Base-by-base conservation (phyloP, 2,888 invertebrate species). In the Coremacera marginata region DNA sequence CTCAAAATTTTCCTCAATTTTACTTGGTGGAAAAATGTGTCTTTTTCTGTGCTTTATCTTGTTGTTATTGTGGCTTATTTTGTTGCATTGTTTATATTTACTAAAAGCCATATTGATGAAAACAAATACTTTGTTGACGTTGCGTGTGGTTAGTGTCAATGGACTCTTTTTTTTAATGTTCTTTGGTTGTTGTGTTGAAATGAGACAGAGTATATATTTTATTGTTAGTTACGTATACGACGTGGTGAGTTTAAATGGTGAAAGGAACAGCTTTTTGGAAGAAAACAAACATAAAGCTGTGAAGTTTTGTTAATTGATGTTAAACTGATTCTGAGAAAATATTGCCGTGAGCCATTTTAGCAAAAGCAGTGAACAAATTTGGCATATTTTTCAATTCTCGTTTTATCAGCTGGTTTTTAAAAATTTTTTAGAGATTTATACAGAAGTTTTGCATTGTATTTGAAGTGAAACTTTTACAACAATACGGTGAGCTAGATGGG, bases 101-200 rank as follows among this genome's bases (percentile, higher is more conserved):
- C 27, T 44, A 44, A 65, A 22, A 65, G 57, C 14, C 11, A 44
- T 22, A 57, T 77, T 74, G 70, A 51, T 74, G 73, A 70, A 70
- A 74, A 77, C 73, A 67, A 77, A 68, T 49, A 19, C 52, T 67
- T 31, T 62, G 71, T 49, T 70, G 77, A 25, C 67, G 51, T 62
- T 77, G 73, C 73, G 70, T 71, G 34, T 34, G 44, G 51, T 19
- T 14, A 70, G 77, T 67, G 76, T 77, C 76, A 77, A 63, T 77
- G 76, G 55, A 71, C 71, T 57, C 22, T 37, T 62, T 16, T 7
- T n/a, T 51, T 37, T 44, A 14, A 5, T 51, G 31, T 19, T 70
- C 22, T 16, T 31, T 22, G 9, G 27, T 19, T 16, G 27, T 27
- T n/a, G 25, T 55, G 51, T 34, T 70, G 31, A n/a, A 27, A 55